A percentile compares a stretch with the other conserved stretches of the same genome.
phyloP scores from a whole-genome alignment of 1,140 invertebrate species.

The Penaeus vannamei region DNA sequence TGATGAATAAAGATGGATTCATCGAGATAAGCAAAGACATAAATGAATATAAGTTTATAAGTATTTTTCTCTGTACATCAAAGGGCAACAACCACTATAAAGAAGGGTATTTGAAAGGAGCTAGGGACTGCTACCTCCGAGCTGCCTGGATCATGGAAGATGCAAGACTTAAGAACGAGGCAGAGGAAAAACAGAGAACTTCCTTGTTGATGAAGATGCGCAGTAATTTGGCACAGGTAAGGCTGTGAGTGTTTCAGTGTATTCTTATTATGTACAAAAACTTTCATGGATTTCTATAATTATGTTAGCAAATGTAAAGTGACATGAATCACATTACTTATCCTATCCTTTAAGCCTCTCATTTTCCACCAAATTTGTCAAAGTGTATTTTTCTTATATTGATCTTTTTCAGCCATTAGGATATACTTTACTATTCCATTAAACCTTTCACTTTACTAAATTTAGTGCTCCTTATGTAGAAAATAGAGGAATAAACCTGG shows the following conservation, averaged over 20 bases:
- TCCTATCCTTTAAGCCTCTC: too few relatives aligned
- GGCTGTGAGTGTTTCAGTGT: background rate
- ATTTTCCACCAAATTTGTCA: too few relatives aligned
- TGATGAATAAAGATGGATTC: too few relatives aligned
- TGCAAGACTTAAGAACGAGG: background rate
- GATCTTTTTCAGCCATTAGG: too few relatives aligned
- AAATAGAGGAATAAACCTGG: background rate
- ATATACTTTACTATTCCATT: too few relatives aligned
- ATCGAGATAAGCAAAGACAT: too few relatives aligned
- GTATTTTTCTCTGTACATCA: background rate
- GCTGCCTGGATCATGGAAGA: slow-evolving; percentile 37
- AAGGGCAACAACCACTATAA: slow-evolving; percentile 18
- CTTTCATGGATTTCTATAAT: background rate
- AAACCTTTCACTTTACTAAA: too few relatives aligned
- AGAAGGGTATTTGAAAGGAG: background rate
- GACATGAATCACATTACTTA: background rate
- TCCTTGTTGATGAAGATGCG: slow-evolving; percentile 4
- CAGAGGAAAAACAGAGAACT: background rate
- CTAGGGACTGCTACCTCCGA: background rate
- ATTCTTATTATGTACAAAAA: background rate
- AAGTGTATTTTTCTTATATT: too few relatives aligned
- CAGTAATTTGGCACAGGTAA: slow-evolving; percentile 25
- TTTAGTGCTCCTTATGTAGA: background rate
- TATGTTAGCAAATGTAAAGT: background rate
- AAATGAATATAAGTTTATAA: too few relatives aligned